A percentile compares a stretch with the other conserved stretches of the same genome.
These are phyloP conservation scores for Oncorhynchus nerka DNA, from an alignment of 2,113 vertebrate genomes.

Conservation along the genomic window DNA sequence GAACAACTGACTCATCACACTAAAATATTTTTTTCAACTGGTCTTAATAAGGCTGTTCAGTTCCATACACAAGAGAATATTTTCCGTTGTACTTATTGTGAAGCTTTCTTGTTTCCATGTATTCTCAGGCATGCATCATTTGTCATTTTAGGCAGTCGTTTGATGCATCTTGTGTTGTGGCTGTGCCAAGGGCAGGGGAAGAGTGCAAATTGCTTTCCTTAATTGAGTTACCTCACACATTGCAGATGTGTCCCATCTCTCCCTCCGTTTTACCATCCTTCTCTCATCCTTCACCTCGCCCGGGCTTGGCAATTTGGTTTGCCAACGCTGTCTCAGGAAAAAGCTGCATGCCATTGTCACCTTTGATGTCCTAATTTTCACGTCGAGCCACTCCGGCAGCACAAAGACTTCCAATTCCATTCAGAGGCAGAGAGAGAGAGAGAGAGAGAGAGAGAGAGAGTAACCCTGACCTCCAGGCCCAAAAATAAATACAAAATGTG, in stretches of 20 bases:
- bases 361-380: constrained; percentile 33
- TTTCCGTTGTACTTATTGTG: no score
- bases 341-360: constrained; percentile 38
- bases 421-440: background rate
- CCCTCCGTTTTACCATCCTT: background rate
- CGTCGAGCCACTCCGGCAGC: constrained; percentile 2
- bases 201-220: constrained; percentile 60
- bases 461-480: background rate
- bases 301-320: constrained; percentile 35
- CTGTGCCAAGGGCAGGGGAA: constrained; percentile 52
- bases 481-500: background rate
- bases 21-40: no score
- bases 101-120: no score
- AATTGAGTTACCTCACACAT: constrained; percentile 69
- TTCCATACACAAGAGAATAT: no score
- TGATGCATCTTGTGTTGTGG: constrained; percentile 27
- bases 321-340: constrained; percentile 37
- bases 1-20: no score
- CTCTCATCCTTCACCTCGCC: constrained; percentile 10
- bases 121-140: constrained; percentile 26
- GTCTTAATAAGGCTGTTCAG: no score
- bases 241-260: background rate
- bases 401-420: constrained; percentile 12
- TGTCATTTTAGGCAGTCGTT: constrained; percentile 64
- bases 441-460: background rate